Conservation (phyloP, 64 coral and sea anemone species). For the Stichodactyla mertensii region DNA sequence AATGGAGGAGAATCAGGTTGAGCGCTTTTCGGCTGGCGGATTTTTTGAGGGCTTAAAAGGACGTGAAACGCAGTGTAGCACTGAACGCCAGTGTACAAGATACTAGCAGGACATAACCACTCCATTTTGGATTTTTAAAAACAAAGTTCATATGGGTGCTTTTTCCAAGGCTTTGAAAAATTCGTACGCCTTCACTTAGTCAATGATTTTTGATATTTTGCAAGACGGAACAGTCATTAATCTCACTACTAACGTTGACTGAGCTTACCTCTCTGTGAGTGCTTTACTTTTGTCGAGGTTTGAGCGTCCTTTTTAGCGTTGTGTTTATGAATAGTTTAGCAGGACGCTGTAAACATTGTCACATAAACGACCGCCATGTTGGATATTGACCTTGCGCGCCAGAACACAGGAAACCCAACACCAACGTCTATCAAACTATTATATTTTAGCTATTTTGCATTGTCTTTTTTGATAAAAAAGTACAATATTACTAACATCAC, state of each 20-base stretch:
- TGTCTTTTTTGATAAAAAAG: not conserved
- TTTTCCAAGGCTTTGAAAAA: not conserved
- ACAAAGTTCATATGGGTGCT: not conserved
- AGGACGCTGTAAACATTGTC: constrained; percentile 23
- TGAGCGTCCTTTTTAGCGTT: constrained; percentile 19
- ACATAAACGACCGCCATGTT: not conserved
- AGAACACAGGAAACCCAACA: not conserved
- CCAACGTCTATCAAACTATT: not conserved
- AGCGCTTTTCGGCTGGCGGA: not conserved
- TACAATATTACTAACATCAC: not conserved
- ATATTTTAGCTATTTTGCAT: not conserved
- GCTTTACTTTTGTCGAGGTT: not conserved
- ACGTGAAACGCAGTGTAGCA: constrained; percentile 29
- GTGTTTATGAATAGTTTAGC: constrained; percentile 24
- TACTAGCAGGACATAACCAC: constrained; percentile 24
- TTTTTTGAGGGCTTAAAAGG: constrained; percentile 21
- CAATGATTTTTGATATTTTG: not conserved
- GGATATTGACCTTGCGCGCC: not conserved
- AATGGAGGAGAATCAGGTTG: not conserved
- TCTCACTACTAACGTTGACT: not conserved
- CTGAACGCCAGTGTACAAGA: constrained; percentile 22
- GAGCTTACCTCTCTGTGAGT: not conserved
- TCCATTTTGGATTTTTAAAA: constrained; percentile 3
- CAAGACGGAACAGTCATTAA: not conserved
- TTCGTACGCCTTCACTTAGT: not conserved